phyloP scores from a whole-genome alignment of 1,140 invertebrate species.

The Phenacoccus solenopsis region DNA sequence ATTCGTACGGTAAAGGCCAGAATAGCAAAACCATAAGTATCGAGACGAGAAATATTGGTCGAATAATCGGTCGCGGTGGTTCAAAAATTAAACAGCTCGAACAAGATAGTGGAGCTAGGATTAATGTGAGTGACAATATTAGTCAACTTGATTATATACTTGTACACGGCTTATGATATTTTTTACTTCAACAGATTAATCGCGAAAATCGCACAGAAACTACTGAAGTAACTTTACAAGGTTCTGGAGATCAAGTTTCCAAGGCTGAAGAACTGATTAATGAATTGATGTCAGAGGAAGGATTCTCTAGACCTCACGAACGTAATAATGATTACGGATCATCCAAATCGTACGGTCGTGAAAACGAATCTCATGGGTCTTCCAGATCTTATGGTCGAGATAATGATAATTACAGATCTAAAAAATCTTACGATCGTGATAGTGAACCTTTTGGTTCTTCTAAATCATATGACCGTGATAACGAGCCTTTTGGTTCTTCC shows the following conservation, averaged over 20 bases:
- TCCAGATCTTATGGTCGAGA: too few relatives aligned
- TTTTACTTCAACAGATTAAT: neutral
- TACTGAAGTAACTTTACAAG: neutral
- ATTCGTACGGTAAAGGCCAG: too few relatives aligned
- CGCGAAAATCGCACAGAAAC: constrained; percentile 10
- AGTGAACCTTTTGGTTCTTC: neutral
- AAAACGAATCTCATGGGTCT: too few relatives aligned
- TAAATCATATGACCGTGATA: too few relatives aligned
- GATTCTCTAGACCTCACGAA: neutral
- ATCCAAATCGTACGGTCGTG: neutral
- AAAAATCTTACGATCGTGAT: neutral
- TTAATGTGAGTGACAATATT: constrained; percentile 34
- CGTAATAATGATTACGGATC: neutral
- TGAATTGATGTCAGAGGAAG: neutral
- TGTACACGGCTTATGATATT: neutral
- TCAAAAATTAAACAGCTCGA: constrained; percentile 60
- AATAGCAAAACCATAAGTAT: neutral
- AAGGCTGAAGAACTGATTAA: neutral
- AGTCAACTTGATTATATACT: constrained; percentile 1
- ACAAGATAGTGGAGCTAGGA: constrained; percentile 42
- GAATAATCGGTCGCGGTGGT: constrained; percentile 51
- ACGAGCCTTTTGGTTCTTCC: too few relatives aligned
- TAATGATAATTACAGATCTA: neutral
- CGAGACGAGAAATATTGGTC: constrained; percentile 27
- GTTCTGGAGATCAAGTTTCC: neutral